A percentile compares a stretch with the other conserved stretches of the same genome.
These are phyloP conservation scores for Pyrgus malvae DNA, from an alignment of 2,888 invertebrate species.

Conservation along the genomic window DNA sequence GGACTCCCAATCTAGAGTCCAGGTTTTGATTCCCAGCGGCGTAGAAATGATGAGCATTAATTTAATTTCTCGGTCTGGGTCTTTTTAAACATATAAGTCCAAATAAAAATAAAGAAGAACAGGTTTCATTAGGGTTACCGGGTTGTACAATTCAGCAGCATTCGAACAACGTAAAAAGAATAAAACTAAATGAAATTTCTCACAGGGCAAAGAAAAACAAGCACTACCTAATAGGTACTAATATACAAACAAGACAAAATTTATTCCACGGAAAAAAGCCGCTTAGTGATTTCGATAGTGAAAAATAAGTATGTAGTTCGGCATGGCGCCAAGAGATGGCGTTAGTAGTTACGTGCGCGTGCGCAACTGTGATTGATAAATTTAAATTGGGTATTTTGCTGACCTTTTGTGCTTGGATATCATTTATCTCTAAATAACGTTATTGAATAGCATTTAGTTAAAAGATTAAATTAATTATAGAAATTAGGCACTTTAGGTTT, in stretches of 20 bases:
- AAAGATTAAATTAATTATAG: background rate
- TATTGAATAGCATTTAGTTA: background rate
- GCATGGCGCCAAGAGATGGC: slow-evolving; percentile 55
- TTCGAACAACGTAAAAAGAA: too few species aligned
- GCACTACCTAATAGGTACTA: background rate
- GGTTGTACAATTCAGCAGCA: too few species aligned
- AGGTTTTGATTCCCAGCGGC: too few species aligned
- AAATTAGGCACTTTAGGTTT: too few species aligned
- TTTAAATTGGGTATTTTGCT: slow-evolving; percentile 37
- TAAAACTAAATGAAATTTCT: too few species aligned
- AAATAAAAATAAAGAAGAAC: too few species aligned
- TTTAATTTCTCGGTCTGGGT: too few species aligned
- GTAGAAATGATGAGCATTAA: too few species aligned
- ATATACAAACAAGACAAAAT: background rate
- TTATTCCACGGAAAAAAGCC: background rate
- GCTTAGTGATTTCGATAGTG: background rate
- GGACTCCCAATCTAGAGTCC: too few species aligned
- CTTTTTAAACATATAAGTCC: too few species aligned
- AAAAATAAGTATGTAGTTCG: background rate
- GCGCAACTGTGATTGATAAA: slow-evolving; percentile 53
- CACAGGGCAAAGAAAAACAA: too few species aligned
- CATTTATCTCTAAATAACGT: slow-evolving; percentile 4
- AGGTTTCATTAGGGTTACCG: too few species aligned
- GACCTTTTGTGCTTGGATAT: slow-evolving; percentile 40
- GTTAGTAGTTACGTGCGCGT: slow-evolving; percentile 41